Base-by-base conservation (phyloP, 2,888 invertebrate genomes). In the Tipula confusa region DNA sequence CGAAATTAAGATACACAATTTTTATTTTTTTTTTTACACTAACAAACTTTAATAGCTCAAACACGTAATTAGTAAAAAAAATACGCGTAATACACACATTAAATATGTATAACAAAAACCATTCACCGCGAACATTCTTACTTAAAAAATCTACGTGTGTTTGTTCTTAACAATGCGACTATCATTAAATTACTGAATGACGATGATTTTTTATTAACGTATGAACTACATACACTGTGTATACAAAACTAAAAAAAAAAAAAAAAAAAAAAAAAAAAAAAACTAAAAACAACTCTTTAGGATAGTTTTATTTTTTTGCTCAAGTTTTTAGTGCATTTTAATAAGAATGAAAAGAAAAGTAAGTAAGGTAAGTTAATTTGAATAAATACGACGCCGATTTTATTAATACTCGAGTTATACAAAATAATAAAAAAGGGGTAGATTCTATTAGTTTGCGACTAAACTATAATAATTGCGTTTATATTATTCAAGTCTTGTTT, bases 131-230 rank as follows among this genome's bases (percentile, higher is more conserved):
- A 80, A 29, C 24, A 11, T 64, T 64, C 64, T 24, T 64, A 64
- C 64, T 29, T 29, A 80, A 80, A 29, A 80, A 80, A 80, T 15
- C 31, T 29, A 80, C 31, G 18, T 82, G 29, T 24, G 82, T 82
- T 82, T 24, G 82, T 82, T 82, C 82, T 82, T 82, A 29, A 82
- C 82, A 82, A 82, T 36, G 15, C 36, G 82, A 82, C 82, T 82
- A 29, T 33, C 82, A 82, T 82, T 15, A 33, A 82, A 82, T 82
- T 82, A 82, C 82, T 82, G 82, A 82, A 82, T 82, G 64, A 64
- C 64, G 64, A 64, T 24, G 64, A 64, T 24, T 64, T 64, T 64
- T 64, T 64, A 64, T 64, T 64, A 24, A 64, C 64, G 64, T 64
- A 64, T 18, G 24, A 64, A 38, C 38, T 64, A 64, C 64, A 64